These are phyloP conservation scores for Tenualosa ilisha DNA, from an alignment of 2,797 vertebrate genomes.

Conservation along the genomic window DNA sequence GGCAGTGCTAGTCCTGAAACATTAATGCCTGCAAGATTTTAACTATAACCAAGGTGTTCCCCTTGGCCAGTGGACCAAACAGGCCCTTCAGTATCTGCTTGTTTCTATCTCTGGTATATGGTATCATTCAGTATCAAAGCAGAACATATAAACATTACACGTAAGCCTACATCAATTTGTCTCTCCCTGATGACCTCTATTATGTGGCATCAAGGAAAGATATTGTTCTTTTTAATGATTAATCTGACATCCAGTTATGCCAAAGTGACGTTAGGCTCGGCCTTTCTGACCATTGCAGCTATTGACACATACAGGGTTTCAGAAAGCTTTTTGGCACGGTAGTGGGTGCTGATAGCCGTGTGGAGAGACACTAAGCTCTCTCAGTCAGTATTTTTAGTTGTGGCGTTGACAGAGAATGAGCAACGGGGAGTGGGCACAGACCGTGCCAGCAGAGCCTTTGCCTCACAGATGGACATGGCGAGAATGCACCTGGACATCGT, in stretches of 20 bases:
- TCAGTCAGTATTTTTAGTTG: slow-evolving; percentile 40
- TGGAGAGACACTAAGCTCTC: background rate
- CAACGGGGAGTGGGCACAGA: background rate
- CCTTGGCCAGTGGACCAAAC: background rate
- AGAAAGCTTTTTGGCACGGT: background rate
- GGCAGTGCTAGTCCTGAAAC: background rate
- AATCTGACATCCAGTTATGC: background rate
- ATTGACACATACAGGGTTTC: background rate
- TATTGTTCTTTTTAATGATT: background rate
- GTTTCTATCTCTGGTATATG: background rate
- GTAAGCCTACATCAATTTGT: background rate
- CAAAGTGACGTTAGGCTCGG: background rate
- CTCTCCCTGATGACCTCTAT: background rate
- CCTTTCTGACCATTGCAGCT: background rate
- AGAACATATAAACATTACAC: background rate
- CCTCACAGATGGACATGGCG: slow-evolving; percentile 1
- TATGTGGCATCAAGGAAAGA: background rate
- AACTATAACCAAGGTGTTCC: too few relatives aligned
- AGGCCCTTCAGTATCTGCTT: background rate
- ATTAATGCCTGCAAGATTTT: background rate
- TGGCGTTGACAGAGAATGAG: slow-evolving; percentile 39
- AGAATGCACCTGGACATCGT: background rate
- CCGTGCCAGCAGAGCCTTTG: background rate
- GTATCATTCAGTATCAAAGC: background rate
- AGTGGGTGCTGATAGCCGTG: background rate